phyloP scores from a whole-genome alignment of 2,113 vertebrate genomes.

The Caloenas nicobarica region DNA sequence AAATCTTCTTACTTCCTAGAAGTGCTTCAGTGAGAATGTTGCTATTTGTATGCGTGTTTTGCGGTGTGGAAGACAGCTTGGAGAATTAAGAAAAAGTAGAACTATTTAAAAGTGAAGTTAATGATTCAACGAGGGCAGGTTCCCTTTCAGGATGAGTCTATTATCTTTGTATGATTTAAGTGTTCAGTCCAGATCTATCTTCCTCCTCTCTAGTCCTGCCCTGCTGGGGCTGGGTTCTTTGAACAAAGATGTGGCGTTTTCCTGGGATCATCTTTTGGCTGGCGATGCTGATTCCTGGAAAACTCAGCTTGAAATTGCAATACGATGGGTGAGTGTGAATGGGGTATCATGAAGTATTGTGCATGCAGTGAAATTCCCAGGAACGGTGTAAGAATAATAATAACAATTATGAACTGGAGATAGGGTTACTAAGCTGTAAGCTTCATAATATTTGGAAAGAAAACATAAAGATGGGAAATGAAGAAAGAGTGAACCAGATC shows the following conservation, averaged over 20 bases:
- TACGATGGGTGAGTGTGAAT: constrained; percentile 26
- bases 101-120: not conserved
- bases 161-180: not conserved
- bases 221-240: not conserved
- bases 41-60: not conserved
- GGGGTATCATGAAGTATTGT: not conserved
- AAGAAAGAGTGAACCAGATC: not conserved
- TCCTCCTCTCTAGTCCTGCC: not conserved
- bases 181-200: not conserved
- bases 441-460: not conserved
- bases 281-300: constrained; percentile 41
- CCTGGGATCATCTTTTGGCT: not conserved
- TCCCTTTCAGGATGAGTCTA: not conserved
- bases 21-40: not conserved
- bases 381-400: not conserved
- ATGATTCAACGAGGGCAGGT: constrained; percentile 2
- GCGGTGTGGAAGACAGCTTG: not conserved
- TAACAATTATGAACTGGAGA: not conserved
- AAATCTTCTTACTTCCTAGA: not conserved
- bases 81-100: not conserved
- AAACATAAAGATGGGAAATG: not conserved
- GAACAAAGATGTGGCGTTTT: constrained; percentile 33
- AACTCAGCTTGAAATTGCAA: not conserved
- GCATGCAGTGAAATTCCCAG: not conserved
- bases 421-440: not conserved